These are phyloP conservation scores for Limosa lapponica DNA, from an alignment of 2,797 vertebrate species.

Conservation along the genomic window DNA sequence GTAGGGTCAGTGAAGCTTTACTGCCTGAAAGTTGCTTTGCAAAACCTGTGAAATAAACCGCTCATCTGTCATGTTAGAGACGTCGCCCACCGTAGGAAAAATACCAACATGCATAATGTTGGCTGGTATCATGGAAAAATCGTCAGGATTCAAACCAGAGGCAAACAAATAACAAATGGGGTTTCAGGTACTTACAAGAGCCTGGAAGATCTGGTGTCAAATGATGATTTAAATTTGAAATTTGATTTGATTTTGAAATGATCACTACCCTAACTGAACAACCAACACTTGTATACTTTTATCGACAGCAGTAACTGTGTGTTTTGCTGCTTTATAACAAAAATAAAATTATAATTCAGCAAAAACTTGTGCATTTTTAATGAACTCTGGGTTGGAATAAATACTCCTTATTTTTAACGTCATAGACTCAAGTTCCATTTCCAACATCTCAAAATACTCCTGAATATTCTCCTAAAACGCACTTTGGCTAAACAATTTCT, in stretches of 20 bases:
- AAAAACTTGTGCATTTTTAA: background rate
- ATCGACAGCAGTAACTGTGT: background rate
- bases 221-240: background rate
- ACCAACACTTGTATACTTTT: background rate
- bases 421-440: background rate
- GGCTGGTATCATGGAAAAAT: background rate
- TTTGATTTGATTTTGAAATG: too few relatives aligned
- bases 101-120: background rate
- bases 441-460: background rate
- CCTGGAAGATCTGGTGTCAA: background rate
- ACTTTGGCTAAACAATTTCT: background rate
- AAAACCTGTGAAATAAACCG: slow-evolving; percentile 22
- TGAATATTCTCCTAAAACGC: background rate
- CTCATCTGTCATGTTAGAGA: background rate
- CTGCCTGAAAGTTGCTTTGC: background rate
- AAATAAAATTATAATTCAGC: background rate
- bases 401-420: background rate
- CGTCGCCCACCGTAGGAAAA: background rate
- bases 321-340: background rate
- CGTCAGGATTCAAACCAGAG: background rate
- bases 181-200: background rate
- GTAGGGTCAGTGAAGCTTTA: slow-evolving; percentile 9
- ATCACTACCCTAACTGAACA: background rate
- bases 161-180: background rate
- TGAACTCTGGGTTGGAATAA: background rate